phyloP scores from a whole-genome alignment of 2,113 vertebrate species.

The Girardinichthys multiradiatus region DNA sequence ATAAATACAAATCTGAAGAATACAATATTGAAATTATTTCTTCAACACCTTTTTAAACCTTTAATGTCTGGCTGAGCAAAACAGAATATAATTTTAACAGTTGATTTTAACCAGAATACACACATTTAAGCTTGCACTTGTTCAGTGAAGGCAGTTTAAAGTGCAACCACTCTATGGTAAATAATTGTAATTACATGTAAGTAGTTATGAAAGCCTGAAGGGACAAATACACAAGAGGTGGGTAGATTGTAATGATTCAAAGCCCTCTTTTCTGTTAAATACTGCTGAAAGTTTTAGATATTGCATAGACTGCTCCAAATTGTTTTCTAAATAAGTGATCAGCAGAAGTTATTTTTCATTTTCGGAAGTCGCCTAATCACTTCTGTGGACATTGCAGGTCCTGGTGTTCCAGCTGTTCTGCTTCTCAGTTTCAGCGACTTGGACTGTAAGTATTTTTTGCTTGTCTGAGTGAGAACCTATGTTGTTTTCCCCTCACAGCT shows the following conservation, averaged over 20 bases:
- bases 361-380: not conserved
- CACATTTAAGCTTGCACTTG: too few species aligned
- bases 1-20: too few species aligned
- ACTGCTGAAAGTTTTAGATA: not conserved
- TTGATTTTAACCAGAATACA: too few species aligned
- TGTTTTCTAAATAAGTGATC: not conserved
- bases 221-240: not conserved
- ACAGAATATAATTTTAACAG: too few species aligned
- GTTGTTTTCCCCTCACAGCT: not conserved
- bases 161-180: not conserved
- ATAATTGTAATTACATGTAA: not conserved
- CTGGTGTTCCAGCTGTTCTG: slow-evolving; percentile 87
- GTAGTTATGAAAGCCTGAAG: not conserved
- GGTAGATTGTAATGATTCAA: too few species aligned
- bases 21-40: too few species aligned
- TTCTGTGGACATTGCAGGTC: slow-evolving; percentile 77
- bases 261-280: too few species aligned
- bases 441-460: slow-evolving; percentile 60
- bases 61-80: too few species aligned
- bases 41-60: too few species aligned
- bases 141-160: too few species aligned
- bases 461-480: not conserved
- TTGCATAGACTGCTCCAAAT: too few species aligned
- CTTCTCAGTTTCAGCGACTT: slow-evolving; percentile 49
- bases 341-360: not conserved